These are phyloP conservation scores for Arctia plantaginis DNA, from an alignment of 2,888 invertebrate genomes.

Conservation along the genomic window DNA sequence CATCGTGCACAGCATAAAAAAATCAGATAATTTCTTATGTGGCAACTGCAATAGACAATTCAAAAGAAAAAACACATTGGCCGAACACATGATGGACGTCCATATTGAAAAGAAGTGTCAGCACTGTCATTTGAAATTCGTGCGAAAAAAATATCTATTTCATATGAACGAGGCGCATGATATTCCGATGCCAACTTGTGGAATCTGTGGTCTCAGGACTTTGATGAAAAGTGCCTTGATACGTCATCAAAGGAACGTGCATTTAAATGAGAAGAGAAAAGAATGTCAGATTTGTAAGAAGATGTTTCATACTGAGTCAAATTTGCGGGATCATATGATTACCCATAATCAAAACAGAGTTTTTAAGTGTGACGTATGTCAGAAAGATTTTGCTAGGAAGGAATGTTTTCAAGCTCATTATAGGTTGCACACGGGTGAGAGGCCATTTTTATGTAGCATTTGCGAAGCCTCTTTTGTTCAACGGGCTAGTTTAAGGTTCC, in stretches of 20 bases:
- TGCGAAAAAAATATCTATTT: constrained; percentile 44
- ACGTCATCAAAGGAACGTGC: constrained; percentile 55
- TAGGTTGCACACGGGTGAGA: constrained; percentile 30
- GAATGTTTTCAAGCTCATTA: constrained; percentile 12
- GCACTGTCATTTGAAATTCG: constrained; percentile 39
- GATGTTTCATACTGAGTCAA: constrained; percentile 52
- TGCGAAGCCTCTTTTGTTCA: constrained; percentile 67
- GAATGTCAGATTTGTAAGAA: constrained; percentile 53
- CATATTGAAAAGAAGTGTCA: constrained; percentile 47
- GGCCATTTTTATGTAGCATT: constrained; percentile 47
- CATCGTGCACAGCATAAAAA: constrained; percentile 6
- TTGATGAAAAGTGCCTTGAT: constrained; percentile 30
- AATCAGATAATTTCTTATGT: constrained; percentile 41
- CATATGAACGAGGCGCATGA: constrained; percentile 55
- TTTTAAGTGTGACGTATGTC: constrained; percentile 47
- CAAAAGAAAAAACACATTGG: constrained; percentile 53
- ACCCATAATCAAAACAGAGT: constrained; percentile 45
- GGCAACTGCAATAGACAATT: constrained; percentile 46
- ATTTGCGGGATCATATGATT: constrained; percentile 54
- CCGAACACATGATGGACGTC: constrained; percentile 49
- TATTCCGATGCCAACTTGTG: constrained; percentile 55
- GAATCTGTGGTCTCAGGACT: constrained; percentile 47
- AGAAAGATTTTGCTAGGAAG: constrained; percentile 29
- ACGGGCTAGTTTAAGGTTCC: constrained; percentile 58
- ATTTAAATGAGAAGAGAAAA: constrained; percentile 53